A percentile compares a stretch with the other conserved stretches of the same genome.
phyloP scores from a whole-genome alignment of 2,113 vertebrate genomes.

The Oncorhynchus keta region DNA sequence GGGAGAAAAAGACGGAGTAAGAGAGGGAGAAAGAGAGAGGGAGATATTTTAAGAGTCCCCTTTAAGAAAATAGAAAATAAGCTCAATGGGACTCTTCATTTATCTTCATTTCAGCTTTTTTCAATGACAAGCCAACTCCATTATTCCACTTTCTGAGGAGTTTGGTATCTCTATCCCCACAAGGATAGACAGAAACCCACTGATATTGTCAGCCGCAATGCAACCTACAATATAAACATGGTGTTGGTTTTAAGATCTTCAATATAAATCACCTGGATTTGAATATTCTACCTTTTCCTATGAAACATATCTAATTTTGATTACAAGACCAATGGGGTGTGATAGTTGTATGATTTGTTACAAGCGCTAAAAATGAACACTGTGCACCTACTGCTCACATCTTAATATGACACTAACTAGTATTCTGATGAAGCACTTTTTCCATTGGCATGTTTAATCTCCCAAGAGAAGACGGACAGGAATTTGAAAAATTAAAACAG shows the following conservation, averaged over 20 bases:
- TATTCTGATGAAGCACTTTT: conserved; percentile 65
- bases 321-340: background rate
- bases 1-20: conserved; percentile 45
- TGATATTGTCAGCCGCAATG: background rate
- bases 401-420: conserved; percentile 60
- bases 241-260: background rate
- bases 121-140: background rate
- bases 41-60: conserved; percentile 61
- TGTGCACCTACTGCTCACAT: conserved; percentile 33
- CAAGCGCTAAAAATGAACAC: conserved; percentile 7
- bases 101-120: conserved; percentile 57
- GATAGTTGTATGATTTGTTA: background rate
- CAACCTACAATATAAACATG: background rate
- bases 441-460: conserved; percentile 59
- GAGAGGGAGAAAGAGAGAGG: conserved; percentile 38
- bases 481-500: conserved; percentile 62
- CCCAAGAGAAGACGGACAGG: conserved; percentile 52
- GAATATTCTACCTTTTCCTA: too few relatives aligned
- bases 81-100: conserved; percentile 60
- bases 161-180: background rate
- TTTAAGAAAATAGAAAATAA: conserved; percentile 72
- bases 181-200: background rate
- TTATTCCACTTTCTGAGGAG: background rate
- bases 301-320: background rate
- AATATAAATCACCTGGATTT: background rate